Evolutionary conservation across 2,888 invertebrate species (phyloP), one percentile per base, ranked within the genome.

Genomic region (Eumacrocentrus americanus): DNA sequence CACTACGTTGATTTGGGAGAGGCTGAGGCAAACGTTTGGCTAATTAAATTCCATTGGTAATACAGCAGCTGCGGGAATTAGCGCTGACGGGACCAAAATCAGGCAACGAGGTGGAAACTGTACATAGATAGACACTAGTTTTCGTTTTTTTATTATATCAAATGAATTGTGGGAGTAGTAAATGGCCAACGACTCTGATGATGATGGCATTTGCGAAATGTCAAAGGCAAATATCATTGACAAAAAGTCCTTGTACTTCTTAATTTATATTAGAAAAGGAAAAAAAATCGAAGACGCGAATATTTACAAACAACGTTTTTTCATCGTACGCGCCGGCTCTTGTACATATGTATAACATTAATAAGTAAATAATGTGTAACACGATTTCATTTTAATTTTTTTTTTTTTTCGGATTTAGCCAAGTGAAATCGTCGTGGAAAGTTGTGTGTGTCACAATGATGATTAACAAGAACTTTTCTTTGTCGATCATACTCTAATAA

Each of bases 261-360:
- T 51, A 60, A 64, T 60, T 55, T 48, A 56, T 55, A 51, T 42
- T 22, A 25, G 18, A 40, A 48, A 53, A 63, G 18, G 25, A 35
- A 42, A 38, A 35, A 16, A 34, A 29, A 53, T 16, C 44, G 12
- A 34, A 20, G 23, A 37, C 46, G 50, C 16, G 35, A 58, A 51
- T 52, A 58, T 34, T 29, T 6, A 42, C 50, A 37, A 62, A 52
- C n/a, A 51, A 34, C 55, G 40, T 60, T 48, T 50, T 51, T 44
- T 58, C 55, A 57, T 37, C 56, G 53, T 61, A 29, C 29, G 9
- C 29, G 9, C n/a, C 57, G 65, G 65, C 65, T 59, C 48, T 63
- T 65, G 65, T 63, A 63, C 59, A 65, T 61, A 64, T 63, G 58
- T 58, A 16, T 58, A 53, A 62, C 48, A 53, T 6, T 65, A 34